Conservation (phyloP, 2,888 invertebrate genomes). For the Actias luna region DNA sequence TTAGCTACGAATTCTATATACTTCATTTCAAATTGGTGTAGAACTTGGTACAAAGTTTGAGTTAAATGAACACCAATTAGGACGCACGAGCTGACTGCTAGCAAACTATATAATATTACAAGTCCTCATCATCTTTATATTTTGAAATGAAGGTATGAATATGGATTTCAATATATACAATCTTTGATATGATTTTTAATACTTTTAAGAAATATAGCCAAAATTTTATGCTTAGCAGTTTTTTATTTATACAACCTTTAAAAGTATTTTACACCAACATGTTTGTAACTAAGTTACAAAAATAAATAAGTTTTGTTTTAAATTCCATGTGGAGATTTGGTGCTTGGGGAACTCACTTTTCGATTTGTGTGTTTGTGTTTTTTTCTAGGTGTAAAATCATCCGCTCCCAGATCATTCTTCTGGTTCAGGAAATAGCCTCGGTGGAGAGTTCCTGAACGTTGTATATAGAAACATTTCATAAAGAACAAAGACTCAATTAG, state of each 20-base stretch:
- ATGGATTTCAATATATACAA: no score
- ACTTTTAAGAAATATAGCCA: neutral
- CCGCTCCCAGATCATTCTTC: slow-evolving; percentile 81
- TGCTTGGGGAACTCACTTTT: slow-evolving; percentile 63
- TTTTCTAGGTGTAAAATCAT: slow-evolving; percentile 81
- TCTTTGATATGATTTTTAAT: neutral
- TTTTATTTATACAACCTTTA: neutral
- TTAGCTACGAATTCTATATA: neutral
- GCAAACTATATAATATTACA: neutral
- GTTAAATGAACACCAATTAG: neutral
- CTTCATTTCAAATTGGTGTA: neutral
- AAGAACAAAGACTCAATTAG: slow-evolving; percentile 81
- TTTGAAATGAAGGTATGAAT: neutral
- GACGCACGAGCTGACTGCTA: neutral
- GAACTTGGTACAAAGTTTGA: neutral
- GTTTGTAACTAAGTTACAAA: slow-evolving; percentile 18
- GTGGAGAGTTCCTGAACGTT: slow-evolving; percentile 73
- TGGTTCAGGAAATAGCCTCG: slow-evolving; percentile 80
- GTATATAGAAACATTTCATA: slow-evolving; percentile 72
- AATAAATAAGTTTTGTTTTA: neutral
- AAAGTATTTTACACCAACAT: slow-evolving; percentile 26
- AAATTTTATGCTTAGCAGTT: neutral
- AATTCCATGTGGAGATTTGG: slow-evolving; percentile 15
- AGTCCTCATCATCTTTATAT: neutral
- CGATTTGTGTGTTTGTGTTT: slow-evolving; percentile 73